These are phyloP conservation scores for Zophobas atratus DNA, from an alignment of 1,140 invertebrate genomes.

Conservation along the genomic window DNA sequence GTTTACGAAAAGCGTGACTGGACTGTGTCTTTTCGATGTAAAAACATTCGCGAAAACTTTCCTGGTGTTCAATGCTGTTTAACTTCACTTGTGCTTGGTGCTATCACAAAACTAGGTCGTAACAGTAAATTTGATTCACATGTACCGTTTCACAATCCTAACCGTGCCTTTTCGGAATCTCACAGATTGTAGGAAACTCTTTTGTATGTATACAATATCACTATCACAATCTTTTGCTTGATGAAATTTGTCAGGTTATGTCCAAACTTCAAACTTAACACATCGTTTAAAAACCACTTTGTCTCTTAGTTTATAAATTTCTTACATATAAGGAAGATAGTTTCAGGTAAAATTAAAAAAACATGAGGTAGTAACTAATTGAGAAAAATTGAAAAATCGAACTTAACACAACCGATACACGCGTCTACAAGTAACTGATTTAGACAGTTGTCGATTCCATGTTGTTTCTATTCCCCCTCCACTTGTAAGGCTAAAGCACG, in stretches of 20 bases:
- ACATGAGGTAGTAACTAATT: constrained; percentile 48
- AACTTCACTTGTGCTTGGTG: constrained; percentile 26
- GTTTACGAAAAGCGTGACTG: background rate
- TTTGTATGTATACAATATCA: constrained; percentile 10
- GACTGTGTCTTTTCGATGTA: background rate
- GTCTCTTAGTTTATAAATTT: background rate
- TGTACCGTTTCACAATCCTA: constrained; percentile 40
- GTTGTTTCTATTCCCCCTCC: constrained; percentile 40
- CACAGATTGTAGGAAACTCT: constrained; percentile 1
- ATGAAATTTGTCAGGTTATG: constrained; percentile 37
- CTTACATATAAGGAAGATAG: constrained; percentile 4
- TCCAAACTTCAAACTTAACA: constrained; percentile 18
- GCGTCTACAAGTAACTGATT: constrained; percentile 46
- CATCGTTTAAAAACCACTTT: constrained; percentile 4
- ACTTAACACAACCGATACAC: constrained; percentile 47
- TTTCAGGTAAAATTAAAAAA: constrained; percentile 15
- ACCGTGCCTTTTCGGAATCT: constrained; percentile 13
- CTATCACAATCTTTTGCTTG: constrained; percentile 36
- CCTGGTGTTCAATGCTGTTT: constrained; percentile 2
- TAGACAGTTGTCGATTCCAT: constrained; percentile 40
- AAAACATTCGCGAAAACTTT: background rate
- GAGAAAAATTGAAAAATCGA: constrained; percentile 50
- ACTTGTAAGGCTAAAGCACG: constrained; percentile 1
- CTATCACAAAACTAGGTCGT: constrained; percentile 43
- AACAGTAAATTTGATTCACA: constrained; percentile 46